Percentiles rank a stretch among this genome's conserved stretches.
Conservation (phyloP, 2,888 invertebrate species). For the Lumbricus terrestris region DNA sequence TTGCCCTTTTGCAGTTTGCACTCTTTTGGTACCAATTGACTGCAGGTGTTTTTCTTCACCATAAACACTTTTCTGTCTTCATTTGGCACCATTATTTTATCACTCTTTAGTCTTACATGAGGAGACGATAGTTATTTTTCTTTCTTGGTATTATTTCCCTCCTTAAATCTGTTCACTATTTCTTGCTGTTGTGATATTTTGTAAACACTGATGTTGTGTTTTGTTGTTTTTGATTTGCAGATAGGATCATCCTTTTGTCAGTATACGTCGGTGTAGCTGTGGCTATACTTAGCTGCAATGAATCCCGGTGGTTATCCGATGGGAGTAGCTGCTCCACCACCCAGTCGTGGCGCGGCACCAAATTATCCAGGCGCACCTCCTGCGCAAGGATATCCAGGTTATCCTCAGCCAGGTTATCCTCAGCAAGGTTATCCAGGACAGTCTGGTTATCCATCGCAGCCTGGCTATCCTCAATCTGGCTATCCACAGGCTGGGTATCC, state of each 20-base stretch:
- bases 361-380: conserved; percentile 4
- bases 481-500: conserved; percentile 20
- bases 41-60: too few species aligned
- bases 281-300: too few species aligned
- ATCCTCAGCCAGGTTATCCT: conserved; percentile 5
- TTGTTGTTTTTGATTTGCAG: not conserved
- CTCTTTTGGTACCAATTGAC: too few species aligned
- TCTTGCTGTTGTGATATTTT: not conserved
- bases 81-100: not conserved
- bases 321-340: conserved; percentile 4
- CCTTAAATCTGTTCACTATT: not conserved
- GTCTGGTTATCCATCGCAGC: conserved; percentile 16
- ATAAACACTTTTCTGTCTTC: not conserved
- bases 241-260: not conserved
- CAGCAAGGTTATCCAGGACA: conserved; percentile 16
- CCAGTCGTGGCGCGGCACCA: not conserved
- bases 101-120: too few species aligned
- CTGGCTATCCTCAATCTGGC: conserved; percentile 5
- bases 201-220: not conserved
- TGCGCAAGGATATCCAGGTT: conserved; percentile 8
- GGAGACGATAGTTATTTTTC: not conserved
- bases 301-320: conserved; percentile 10
- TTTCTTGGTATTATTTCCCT: not conserved
- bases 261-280: not conserved
- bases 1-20: too few species aligned